Conservation (phyloP, 2,888 invertebrate species). For the Matsumyia berberina region DNA sequence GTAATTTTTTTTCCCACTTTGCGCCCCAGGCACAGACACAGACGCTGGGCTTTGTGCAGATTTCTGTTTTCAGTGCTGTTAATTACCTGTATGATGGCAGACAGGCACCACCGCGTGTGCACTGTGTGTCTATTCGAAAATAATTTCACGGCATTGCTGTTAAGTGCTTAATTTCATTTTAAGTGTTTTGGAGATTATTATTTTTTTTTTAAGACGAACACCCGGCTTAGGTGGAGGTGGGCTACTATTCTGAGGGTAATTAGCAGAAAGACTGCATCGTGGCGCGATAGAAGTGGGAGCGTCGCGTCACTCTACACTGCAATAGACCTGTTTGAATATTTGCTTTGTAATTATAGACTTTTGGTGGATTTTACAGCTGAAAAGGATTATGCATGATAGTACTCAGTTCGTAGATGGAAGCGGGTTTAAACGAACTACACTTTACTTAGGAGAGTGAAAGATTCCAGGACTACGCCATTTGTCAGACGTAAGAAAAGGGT, state of each 20-base stretch:
- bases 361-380: slow-evolving; percentile 21
- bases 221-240: slow-evolving; percentile 17
- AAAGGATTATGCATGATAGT: too few relatives aligned
- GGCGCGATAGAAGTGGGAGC: slow-evolving; percentile 54
- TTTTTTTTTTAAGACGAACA: slow-evolving; percentile 26
- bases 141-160: slow-evolving; percentile 69
- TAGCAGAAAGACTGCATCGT: slow-evolving; percentile 72
- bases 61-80: slow-evolving; percentile 40
- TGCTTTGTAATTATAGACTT: slow-evolving; percentile 66
- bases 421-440: too few relatives aligned
- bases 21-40: slow-evolving; percentile 33
- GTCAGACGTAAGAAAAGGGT: too few relatives aligned
- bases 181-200: slow-evolving; percentile 46
- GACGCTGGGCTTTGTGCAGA: slow-evolving; percentile 18
- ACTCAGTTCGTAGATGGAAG: too few relatives aligned
- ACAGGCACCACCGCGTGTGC: slow-evolving; percentile 18
- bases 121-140: slow-evolving; percentile 60
- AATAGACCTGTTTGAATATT: slow-evolving; percentile 54
- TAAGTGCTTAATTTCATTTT: slow-evolving; percentile 72
- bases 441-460: too few relatives aligned
- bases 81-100: slow-evolving; percentile 68
- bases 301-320: slow-evolving; percentile 41
- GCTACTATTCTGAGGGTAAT: slow-evolving; percentile 65
- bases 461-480: too few relatives aligned
- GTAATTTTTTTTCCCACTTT: slow-evolving; percentile 50